Evolutionary conservation across 1,140 invertebrate genomes (phyloP), one percentile per base, ranked within the genome.

Genomic region (Melitaea cinxia): DNA sequence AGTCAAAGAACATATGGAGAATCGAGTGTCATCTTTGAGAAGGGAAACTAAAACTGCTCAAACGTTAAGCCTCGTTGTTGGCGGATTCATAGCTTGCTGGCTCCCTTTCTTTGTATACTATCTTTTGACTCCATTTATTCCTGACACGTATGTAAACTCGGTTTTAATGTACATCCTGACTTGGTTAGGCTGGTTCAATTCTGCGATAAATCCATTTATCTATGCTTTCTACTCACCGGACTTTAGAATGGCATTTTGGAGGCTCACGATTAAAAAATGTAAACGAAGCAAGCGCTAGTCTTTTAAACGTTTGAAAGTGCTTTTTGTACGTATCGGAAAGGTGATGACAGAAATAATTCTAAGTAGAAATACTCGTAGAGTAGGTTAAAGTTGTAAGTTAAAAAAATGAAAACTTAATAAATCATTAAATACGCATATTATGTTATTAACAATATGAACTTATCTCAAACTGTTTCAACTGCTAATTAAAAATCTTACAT

Each of bases 101-200:
- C 63, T 91, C 1, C 88, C 88, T 1, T 91, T 91, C 85, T 99
- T 98, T 86, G 92, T 96, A 0, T 94, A 96, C 37, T 98, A 98
- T 77, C 84, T 98, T 5, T 89, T 96, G 1, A 96, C 94, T 7
- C 95, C 96, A 0, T 97, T 97, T 76, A 85, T 92, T 19, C 91
- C 92, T 0, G 88, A 70, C 2, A 82, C 85, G n/a, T 92, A 93
- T 37, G 91, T 93, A 1, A 93, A 92, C 59, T 83, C 92, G 6
- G 90, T 94, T 7, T 89, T 97, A 7, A 97, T 97, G 94, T 93
- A 93, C 35, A 93, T 96, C 65, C 89, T 98, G 45, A 97, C 96
- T 0, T 99, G 97, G 97, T 92, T 98, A 37, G 97, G 95, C 2
- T 98, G 98, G 95, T 94, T 97, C 52, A 99, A 98, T 86, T 98